Percentiles rank a stretch among this genome's conserved stretches.
Evolutionary conservation across 2,888 invertebrate genomes (phyloP).

Genomic region (Drosophila atripex): DNA sequence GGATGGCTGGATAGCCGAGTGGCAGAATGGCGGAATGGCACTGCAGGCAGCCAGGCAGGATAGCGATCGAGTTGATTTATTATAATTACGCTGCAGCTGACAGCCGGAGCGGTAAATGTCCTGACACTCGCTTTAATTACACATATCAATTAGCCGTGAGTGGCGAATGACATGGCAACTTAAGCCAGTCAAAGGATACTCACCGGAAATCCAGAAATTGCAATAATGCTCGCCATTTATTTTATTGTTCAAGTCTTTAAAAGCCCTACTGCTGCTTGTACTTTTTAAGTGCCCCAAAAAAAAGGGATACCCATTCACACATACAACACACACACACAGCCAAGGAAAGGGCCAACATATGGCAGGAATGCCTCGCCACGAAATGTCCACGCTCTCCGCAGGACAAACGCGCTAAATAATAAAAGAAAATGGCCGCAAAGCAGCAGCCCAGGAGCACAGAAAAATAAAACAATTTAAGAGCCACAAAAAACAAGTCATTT

Average conservation of each 20-base stretch:
- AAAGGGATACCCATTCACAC: slow-evolving; percentile 28
- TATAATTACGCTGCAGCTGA: slow-evolving; percentile 72
- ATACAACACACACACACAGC: slow-evolving; percentile 8
- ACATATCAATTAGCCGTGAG: slow-evolving; percentile 43
- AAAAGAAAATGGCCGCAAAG: slow-evolving; percentile 52
- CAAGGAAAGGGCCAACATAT: slow-evolving; percentile 55
- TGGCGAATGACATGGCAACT: slow-evolving; percentile 29
- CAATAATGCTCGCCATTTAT: slow-evolving; percentile 19
- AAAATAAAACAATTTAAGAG: slow-evolving; percentile 56
- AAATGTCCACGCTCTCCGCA: slow-evolving; percentile 51
- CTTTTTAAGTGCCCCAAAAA: slow-evolving; percentile 43
- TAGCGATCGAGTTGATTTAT: slow-evolving; percentile 69
- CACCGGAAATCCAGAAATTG: slow-evolving; percentile 8
- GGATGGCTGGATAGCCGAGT: not conserved
- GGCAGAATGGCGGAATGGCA: not conserved
- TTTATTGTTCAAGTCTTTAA: slow-evolving; percentile 38
- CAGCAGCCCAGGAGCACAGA: slow-evolving; percentile 31
- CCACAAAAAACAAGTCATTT: slow-evolving; percentile 66
- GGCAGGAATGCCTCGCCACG: slow-evolving; percentile 54
- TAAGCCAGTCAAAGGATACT: slow-evolving; percentile 35
- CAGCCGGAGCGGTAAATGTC: slow-evolving; percentile 55
- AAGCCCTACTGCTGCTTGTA: slow-evolving; percentile 40
- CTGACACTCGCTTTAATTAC: slow-evolving; percentile 45
- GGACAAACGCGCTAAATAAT: slow-evolving; percentile 45
- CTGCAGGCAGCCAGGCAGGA: slow-evolving; percentile 5